Percentiles rank a stretch among this genome's conserved stretches.
phyloP scores from a whole-genome alignment of 2,888 invertebrate species.

The Cheilosia grossa region DNA sequence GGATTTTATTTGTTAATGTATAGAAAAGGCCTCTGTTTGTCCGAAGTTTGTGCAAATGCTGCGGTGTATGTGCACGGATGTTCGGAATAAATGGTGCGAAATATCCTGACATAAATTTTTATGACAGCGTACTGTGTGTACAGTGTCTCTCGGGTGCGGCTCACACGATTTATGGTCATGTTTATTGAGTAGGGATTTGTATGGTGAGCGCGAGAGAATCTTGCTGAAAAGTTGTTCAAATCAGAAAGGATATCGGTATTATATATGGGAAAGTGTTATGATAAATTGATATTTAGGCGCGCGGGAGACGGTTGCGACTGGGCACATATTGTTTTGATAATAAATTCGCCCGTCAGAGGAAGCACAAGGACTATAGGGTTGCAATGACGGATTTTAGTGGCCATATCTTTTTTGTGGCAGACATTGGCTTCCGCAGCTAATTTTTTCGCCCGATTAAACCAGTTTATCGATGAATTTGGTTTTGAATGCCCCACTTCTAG shows the following conservation, averaged over 20 bases:
- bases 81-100: slow-evolving; percentile 65
- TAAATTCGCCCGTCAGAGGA: slow-evolving; percentile 14
- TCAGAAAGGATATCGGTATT: slow-evolving; percentile 36
- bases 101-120: slow-evolving; percentile 66
- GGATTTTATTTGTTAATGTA: slow-evolving; percentile 17
- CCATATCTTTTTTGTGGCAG: too few relatives aligned
- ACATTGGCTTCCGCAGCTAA: too few relatives aligned
- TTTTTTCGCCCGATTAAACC: too few relatives aligned
- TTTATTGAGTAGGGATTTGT: slow-evolving; percentile 41
- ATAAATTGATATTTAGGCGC: slow-evolving; percentile 33
- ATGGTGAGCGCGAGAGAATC: background rate
- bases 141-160: slow-evolving; percentile 38
- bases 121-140: slow-evolving; percentile 29
- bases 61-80: slow-evolving; percentile 31
- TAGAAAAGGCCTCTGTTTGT: slow-evolving; percentile 21
- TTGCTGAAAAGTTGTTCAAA: slow-evolving; percentile 38
- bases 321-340: slow-evolving; percentile 34
- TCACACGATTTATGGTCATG: slow-evolving; percentile 46
- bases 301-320: background rate
- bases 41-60: slow-evolving; percentile 16
- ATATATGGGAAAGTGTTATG: slow-evolving; percentile 16
- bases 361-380: background rate
- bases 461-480: too few relatives aligned
- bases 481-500: too few relatives aligned
- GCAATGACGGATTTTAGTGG: background rate